Evolutionary conservation across 1,140 invertebrate genomes (phyloP).

Genomic region (Formica selysi): DNA sequence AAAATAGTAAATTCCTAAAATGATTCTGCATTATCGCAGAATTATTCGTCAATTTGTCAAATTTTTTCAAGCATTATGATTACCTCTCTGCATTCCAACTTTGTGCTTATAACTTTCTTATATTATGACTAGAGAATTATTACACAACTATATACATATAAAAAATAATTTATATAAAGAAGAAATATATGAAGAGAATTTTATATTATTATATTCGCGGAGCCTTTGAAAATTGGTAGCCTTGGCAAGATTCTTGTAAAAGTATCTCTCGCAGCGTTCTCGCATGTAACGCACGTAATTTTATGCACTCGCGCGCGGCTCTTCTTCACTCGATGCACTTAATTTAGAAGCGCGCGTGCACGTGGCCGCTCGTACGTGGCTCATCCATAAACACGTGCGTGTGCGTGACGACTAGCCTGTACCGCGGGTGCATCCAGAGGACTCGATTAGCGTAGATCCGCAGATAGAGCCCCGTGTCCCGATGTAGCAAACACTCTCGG

Average conservation of each 20-base stretch:
- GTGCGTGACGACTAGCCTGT: constrained; percentile 53
- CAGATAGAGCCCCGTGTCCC: constrained; percentile 68
- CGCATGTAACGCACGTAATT: constrained; percentile 46
- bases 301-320: constrained; percentile 53
- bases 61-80: neutral
- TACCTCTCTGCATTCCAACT: neutral
- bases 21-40: neutral
- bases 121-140: neutral
- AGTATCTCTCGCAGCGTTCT: constrained; percentile 25
- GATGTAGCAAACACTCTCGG: constrained; percentile 67
- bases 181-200: neutral
- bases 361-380: constrained; percentile 22
- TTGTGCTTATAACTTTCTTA: neutral
- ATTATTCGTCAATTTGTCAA: neutral
- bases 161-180: neutral
- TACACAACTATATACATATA: neutral
- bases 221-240: constrained; percentile 1
- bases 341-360: constrained; percentile 58
- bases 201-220: constrained; percentile 34
- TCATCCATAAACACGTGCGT: constrained; percentile 49
- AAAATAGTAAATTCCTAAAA: neutral
- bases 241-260: constrained; percentile 1
- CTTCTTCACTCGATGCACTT: constrained; percentile 47
- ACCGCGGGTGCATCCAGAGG: constrained; percentile 58
- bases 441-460: constrained; percentile 75